These are phyloP conservation scores for Actinia equina DNA, from an alignment of 64 coral and sea anemone species.

Conservation along the genomic window DNA sequence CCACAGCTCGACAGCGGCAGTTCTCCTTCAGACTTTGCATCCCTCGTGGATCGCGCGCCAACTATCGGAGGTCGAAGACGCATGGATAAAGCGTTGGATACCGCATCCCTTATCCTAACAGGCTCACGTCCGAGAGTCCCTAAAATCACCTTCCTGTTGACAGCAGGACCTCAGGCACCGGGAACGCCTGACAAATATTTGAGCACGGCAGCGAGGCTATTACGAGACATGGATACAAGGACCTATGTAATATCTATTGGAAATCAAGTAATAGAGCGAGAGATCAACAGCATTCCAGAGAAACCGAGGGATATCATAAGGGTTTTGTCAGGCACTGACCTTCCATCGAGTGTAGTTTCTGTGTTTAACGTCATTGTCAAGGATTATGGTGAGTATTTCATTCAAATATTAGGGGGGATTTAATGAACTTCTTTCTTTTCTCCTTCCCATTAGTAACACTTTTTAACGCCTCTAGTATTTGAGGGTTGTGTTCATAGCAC, in stretches of 20 bases:
- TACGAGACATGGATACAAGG: neutral
- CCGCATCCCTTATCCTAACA: constrained; percentile 13
- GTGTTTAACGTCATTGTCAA: neutral
- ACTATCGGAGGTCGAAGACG: constrained; percentile 20
- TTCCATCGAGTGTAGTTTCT: constrained; percentile 5
- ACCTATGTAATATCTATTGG: constrained; percentile 39
- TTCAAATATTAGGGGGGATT: too few species aligned
- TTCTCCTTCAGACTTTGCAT: neutral
- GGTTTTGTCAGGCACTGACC: neutral
- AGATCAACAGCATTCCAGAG: neutral
- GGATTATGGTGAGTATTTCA: neutral
- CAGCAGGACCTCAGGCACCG: constrained; percentile 7
- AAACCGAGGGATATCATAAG: constrained; percentile 8
- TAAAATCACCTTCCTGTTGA: constrained; percentile 40
- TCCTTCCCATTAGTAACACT: too few species aligned
- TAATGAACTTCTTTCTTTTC: too few species aligned
- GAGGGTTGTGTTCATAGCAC: too few species aligned
- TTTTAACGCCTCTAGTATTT: too few species aligned
- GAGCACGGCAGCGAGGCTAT: neutral
- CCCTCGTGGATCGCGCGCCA: constrained; percentile 16
- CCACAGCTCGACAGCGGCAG: neutral
- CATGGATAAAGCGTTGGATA: constrained; percentile 41
- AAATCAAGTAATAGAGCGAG: constrained; percentile 20
- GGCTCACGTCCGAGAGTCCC: neutral
- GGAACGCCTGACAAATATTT: constrained; percentile 18